Evolutionary conservation across 2,797 vertebrate genomes (phyloP), one percentile per base, ranked within the genome.

Genomic region (Ctenopoma multispine): DNA sequence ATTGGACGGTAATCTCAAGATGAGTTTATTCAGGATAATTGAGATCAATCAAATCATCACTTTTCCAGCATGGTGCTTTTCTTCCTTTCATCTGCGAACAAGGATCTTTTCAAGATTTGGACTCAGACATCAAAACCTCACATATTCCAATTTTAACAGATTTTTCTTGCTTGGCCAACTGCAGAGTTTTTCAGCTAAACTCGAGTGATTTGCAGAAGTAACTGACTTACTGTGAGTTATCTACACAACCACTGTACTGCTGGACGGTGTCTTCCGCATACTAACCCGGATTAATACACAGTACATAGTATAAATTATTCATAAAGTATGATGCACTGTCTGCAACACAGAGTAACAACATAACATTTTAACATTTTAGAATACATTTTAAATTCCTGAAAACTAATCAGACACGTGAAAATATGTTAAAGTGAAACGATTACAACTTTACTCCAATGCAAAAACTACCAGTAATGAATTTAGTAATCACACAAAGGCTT

Each of bases 1-100:
- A 60, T 54, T 66, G 20, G 56, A 77, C 66, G 50, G 31, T 81
- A 89, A 92, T 92, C 82, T 77, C 81, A 68, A 92, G 80, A 94
- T 91, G 67, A 81, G 85, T 90, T 90, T 87, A 92, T 92, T 90
- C 80, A 70, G 80, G 69, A 85, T 87, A 82, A 93, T 92, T 80
- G 61, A 65, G 77, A 87, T 70, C 55, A 89, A 90, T 86, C 77
- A 85, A 77, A 86, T 67, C 65, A 68, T 79, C 46, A 56, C 62
- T 83, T 90, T 82, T 69, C 40, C 77, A 69, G 46, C 47, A 24
- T 44, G 61, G 75, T 57, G 58, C 66, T 57, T 59, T 46, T 27
- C 36, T 43, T 8, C 7, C 84, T 87, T 92, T 93, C 83, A 92
- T 91, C 81, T 63, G 50, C 24, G 69, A 74, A 93, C 92, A 94